Evolutionary conservation across 2,888 invertebrate species (phyloP), one percentile per base, ranked within the genome.

Genomic region (Spialia ferax): DNA sequence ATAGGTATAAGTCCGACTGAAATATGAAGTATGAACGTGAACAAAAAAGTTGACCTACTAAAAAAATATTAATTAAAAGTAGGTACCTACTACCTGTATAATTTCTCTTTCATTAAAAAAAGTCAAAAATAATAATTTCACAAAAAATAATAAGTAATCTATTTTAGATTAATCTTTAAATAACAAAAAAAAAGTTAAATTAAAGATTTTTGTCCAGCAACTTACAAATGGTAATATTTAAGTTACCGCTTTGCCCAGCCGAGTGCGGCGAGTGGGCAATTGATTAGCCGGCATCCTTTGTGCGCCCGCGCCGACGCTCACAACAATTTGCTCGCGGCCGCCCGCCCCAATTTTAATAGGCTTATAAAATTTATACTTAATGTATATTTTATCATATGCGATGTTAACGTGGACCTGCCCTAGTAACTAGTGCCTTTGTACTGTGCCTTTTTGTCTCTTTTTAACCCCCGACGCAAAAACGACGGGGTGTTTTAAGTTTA

Each of bases 291-390:
- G 89, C 81, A 78, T 74, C 78, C 91, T 92, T 91, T 92, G 91
- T 86, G 85, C 81, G 80, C 82, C 76, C 76, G 83, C 83, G 88
- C 89, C 91, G 89, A 87, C 86, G 89, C 87, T 89, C 86, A 85
- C 84, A 85, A 91, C 92, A 91, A 93, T 93, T 93, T 92, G 93
- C 92, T 92, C 81, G 89, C 86, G 89, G 92, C 88, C 86, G 89
- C 87, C 91, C 91, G 92, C 91, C 91, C 92, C 91, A 93, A 93
- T 93, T 93, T 93, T 93, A 93, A 93, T 93, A 86, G 91, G 82
- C 92, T 91, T 92, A 92, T 93, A 91, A 93, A 91, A 92, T 91
- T 89, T 93, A 92, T 93, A 91, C 88, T 93, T 89, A 91, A 91
- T 91, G 88, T 93, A 91, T n/a, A n/a, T n/a, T 91, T 91, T 91